Evolutionary conservation across 2,888 invertebrate genomes (phyloP).

Genomic region (Molanna angustata): DNA sequence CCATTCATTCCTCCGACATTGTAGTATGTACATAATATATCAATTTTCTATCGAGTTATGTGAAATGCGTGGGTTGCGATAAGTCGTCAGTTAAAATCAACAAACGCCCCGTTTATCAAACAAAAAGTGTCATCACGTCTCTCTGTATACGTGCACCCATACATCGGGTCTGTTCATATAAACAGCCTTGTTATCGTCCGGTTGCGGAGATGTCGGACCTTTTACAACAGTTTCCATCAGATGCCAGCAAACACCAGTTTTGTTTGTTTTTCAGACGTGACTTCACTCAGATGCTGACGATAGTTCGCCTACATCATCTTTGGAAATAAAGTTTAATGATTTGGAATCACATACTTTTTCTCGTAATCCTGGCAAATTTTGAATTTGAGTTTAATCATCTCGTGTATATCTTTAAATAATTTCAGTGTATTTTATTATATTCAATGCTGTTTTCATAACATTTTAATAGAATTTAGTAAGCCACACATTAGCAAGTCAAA

Average conservation of each 20-base stretch:
- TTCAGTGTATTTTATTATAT: too few relatives aligned
- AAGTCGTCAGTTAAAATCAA: slow-evolving; percentile 1
- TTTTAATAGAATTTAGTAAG: too few relatives aligned
- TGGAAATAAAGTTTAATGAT: too few relatives aligned
- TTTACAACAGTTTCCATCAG: slow-evolving; percentile 1
- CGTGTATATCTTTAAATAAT: too few relatives aligned
- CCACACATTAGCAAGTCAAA: too few relatives aligned
- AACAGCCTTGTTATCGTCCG: slow-evolving; percentile 3
- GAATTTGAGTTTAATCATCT: too few relatives aligned
- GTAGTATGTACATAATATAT: neutral
- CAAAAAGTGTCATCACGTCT: slow-evolving; percentile 25
- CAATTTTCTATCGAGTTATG: slow-evolving; percentile 13
- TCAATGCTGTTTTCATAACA: too few relatives aligned
- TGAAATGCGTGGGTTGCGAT: slow-evolving; percentile 22
- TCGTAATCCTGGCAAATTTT: too few relatives aligned
- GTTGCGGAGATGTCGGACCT: slow-evolving; percentile 9
- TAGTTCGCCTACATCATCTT: slow-evolving; percentile 3
- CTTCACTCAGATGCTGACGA: slow-evolving; percentile 9
- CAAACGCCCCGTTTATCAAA: slow-evolving; percentile 17
- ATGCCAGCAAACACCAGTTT: neutral
- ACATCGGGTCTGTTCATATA: slow-evolving; percentile 12
- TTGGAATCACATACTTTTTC: too few relatives aligned
- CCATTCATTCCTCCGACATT: too few relatives aligned
- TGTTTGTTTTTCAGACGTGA: neutral
- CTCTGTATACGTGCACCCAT: slow-evolving; percentile 21